Evolutionary conservation across 1,140 invertebrate species (phyloP), one percentile per base, ranked within the genome.

Genomic region (Bathynomus jamesi): DNA sequence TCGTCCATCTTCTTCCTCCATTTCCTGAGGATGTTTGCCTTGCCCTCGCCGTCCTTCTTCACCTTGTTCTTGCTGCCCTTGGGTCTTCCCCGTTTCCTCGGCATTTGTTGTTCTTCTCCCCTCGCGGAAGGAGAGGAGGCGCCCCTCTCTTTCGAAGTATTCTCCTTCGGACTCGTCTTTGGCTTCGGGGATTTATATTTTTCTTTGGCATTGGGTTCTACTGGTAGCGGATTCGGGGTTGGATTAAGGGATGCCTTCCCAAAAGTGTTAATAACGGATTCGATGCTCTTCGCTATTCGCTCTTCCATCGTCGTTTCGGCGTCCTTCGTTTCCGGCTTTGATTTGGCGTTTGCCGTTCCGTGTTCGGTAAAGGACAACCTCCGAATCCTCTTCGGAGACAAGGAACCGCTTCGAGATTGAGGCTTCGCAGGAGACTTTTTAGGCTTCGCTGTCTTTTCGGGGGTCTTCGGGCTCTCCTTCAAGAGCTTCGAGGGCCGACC

Each of bases 21-120:
- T 24, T 67, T 31, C 11, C 60, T 46, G n/a, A 67, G 31, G 24
- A 46, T 46, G 65, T 74, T 24, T 60, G 17, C 40, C 65, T 70
- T 5, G 67, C 62, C 29, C 68, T 46, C 7, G 67, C 63, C 13
- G 70, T 73, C 69, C 46, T 70, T 68, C 53, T 76, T 76, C 21
- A 70, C 67, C 29, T 76, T 76, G 32, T 76, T 76, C 60, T 76
- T 76, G 46, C 75, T 76, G 11, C 75, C 75, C 28, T 74, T 74
- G 0, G 75, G 75, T 61, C 75, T 46, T 10, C 75, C 75, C 68
- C 75, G 40, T 17, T 21, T 53, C 21, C 40, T 11, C n/a, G n/a
- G n/a, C n/a, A n/a, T n/a, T n/a, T n/a, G n/a, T 21, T 53, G 13
- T 1, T 17, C 7, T 8, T 40, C 21, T 53, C 40, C 40, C 40